These are phyloP conservation scores for Alcedo quadribrachys DNA, from an alignment of 2,797 vertebrate genomes.

Conservation along the genomic window DNA sequence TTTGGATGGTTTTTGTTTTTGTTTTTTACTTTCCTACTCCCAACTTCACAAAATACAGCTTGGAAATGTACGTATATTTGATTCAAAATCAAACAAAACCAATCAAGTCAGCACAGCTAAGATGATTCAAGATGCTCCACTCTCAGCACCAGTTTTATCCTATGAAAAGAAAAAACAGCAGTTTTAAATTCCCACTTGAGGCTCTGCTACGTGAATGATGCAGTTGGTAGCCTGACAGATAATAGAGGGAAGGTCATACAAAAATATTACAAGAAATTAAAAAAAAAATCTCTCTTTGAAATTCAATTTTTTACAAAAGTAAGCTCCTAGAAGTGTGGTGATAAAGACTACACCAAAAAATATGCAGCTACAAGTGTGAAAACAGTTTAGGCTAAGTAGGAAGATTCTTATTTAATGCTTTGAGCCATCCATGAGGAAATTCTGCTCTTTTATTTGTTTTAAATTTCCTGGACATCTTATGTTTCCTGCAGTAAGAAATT, in stretches of 20 bases:
- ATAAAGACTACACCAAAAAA: not conserved
- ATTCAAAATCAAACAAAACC: not conserved
- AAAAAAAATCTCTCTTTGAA: not conserved
- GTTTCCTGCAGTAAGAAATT: not conserved
- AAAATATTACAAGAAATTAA: not conserved
- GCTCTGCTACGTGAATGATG: not conserved
- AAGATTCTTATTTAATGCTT: not conserved
- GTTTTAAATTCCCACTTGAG: not conserved
- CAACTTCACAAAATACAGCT: not conserved
- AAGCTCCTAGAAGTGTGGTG: not conserved
- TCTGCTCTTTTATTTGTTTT: not conserved
- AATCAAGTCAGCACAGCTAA: not conserved
- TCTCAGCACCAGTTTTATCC: not conserved
- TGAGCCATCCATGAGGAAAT: not conserved
- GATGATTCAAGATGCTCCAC: not conserved
- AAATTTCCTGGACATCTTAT: not conserved
- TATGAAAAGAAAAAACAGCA: not conserved
- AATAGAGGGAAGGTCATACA: not conserved
- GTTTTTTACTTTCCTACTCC: not conserved
- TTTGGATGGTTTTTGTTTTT: accelerated
- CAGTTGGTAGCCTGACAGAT: not conserved
- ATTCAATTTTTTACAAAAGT: not conserved
- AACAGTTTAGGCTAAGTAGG: not conserved
- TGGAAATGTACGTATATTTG: not conserved
- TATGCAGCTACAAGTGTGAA: not conserved